A percentile compares a stretch with the other conserved stretches of the same genome.
phyloP scores from a whole-genome alignment of 1,140 invertebrate species.

The Branchinecta lindahli region DNA sequence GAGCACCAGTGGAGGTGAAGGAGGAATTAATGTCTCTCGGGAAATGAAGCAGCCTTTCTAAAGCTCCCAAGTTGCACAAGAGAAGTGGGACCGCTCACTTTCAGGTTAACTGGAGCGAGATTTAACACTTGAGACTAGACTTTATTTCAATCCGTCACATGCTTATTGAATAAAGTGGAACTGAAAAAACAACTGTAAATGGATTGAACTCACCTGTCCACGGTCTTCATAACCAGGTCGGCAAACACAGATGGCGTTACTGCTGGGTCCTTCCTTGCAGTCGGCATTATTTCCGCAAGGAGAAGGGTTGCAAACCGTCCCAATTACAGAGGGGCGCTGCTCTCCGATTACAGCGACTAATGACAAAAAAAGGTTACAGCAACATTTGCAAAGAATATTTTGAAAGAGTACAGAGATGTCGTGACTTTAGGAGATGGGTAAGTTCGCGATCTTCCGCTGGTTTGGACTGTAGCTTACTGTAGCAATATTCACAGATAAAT shows the following conservation, averaged over 20 bases:
- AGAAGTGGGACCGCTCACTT: too few species aligned
- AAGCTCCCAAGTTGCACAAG: too few species aligned
- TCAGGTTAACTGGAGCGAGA: too few species aligned
- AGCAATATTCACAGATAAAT: not conserved
- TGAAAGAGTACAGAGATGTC: conserved; percentile 21
- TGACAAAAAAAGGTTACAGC: conserved; percentile 15
- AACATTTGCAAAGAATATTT: conserved; percentile 26
- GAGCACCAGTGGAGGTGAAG: too few species aligned
- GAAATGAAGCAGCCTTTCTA: too few species aligned
- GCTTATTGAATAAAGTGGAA: too few species aligned
- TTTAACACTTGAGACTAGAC: too few species aligned
- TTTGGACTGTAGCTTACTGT: conserved; percentile 24
- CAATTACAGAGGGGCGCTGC: not conserved
- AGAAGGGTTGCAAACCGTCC: conserved; percentile 43
- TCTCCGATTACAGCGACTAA: not conserved
- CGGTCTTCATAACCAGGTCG: conserved; percentile 22
- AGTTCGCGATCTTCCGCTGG: conserved; percentile 21
- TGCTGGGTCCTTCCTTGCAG: conserved; percentile 63
- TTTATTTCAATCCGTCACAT: too few species aligned
- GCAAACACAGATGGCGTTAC: conserved; percentile 35
- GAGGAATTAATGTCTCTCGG: too few species aligned
- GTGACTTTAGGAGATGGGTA: not conserved
- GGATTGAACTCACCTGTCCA: not conserved
- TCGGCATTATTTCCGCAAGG: conserved; percentile 60
- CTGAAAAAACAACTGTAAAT: too few species aligned